Evolutionary conservation across 2,113 vertebrate genomes (phyloP).

Genomic region (Hippocampus mohnikei): DNA sequence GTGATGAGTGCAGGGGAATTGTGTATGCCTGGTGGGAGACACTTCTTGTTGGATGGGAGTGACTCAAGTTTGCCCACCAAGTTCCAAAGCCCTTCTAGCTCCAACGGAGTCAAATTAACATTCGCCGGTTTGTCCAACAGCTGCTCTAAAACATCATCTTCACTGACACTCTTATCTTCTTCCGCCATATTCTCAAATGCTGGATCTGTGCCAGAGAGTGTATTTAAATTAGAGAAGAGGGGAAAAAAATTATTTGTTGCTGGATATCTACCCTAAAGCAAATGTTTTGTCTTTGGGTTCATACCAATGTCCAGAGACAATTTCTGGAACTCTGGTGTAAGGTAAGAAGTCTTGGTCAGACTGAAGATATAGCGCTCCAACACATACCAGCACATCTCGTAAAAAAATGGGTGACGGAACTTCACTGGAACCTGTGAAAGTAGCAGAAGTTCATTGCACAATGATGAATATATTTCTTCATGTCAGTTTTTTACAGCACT

Average conservation of each 20-base stretch:
- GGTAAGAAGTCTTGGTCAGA: constrained; percentile 86
- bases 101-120: constrained; percentile 82
- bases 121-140: constrained; percentile 36
- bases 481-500: not conserved
- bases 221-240: constrained; percentile 35
- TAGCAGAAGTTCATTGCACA: not conserved
- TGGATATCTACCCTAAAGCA: not conserved
- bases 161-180: constrained; percentile 24
- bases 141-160: constrained; percentile 39
- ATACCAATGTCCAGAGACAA: constrained; percentile 90
- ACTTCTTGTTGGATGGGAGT: constrained; percentile 90
- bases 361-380: constrained; percentile 94
- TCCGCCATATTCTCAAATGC: constrained; percentile 44
- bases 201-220: constrained; percentile 23
- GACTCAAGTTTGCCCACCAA: constrained; percentile 90
- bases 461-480: not conserved
- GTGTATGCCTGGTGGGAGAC: constrained; percentile 89
- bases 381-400: constrained; percentile 98
- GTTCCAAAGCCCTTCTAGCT: constrained; percentile 89
- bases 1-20: constrained; percentile 85
- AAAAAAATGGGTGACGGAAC: constrained; percentile 96
- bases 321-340: constrained; percentile 95
- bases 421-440: constrained; percentile 86
- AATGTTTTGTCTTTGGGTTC: constrained; percentile 20
- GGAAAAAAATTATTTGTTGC: not conserved